Percentiles rank a stretch among this genome's conserved stretches.
Evolutionary conservation across 2,113 vertebrate genomes (phyloP).

Genomic region (Dicrurus megarhynchus): DNA sequence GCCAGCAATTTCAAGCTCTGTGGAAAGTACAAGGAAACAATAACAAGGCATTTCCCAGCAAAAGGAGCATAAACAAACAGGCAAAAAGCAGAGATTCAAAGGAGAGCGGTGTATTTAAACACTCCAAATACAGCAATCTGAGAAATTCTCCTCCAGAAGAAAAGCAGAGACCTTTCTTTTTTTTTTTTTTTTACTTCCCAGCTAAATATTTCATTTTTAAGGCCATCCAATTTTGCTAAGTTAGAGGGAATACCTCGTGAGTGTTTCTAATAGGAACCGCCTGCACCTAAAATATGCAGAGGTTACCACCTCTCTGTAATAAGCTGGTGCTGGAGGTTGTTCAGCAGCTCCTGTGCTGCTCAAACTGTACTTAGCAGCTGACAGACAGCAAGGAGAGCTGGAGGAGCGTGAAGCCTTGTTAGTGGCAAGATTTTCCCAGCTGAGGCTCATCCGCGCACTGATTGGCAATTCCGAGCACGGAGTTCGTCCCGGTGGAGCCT

Average conservation of each 20-base stretch:
- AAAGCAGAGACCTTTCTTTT: not conserved
- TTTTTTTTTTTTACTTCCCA: not conserved
- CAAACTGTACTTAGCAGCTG: constrained; percentile 42
- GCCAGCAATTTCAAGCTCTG: constrained; percentile 20
- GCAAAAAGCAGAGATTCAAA: not conserved
- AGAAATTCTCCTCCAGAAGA: not conserved
- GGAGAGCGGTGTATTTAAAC: not conserved
- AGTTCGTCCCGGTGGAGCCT: constrained; percentile 27
- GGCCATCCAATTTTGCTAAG: not conserved
- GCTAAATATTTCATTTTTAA: not conserved
- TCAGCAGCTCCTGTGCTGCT: not conserved
- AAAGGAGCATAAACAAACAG: not conserved
- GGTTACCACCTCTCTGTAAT: not conserved
- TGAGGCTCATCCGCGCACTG: constrained; percentile 38
- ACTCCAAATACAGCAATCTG: not conserved
- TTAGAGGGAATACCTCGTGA: not conserved
- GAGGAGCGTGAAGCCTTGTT: constrained; percentile 64
- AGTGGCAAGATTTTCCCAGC: constrained; percentile 57
- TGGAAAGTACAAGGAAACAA: not conserved
- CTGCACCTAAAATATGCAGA: not conserved
- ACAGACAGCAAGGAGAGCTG: constrained; percentile 54
- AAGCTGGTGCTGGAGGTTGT: not conserved
- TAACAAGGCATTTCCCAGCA: not conserved
- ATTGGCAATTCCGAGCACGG: constrained; percentile 60
- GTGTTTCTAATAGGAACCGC: not conserved